A percentile compares a stretch with the other conserved stretches of the same genome.
phyloP scores from a whole-genome alignment of 53 echinoderm and acorn worm genomes.

The Stichopus horrens region DNA sequence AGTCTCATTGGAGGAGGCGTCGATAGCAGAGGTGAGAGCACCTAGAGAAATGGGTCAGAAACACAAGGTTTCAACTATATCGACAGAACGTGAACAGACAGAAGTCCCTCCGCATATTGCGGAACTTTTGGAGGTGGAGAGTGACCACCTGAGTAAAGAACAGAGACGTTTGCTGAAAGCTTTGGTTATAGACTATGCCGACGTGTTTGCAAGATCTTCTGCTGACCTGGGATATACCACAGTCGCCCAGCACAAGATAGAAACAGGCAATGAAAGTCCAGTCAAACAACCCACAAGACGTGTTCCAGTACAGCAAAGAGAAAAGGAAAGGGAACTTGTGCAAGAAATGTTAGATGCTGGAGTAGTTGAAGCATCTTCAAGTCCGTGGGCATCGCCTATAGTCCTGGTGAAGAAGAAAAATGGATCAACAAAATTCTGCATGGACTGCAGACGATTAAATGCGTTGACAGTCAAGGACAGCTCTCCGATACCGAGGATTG shows the following conservation, averaged over 20 bases:
- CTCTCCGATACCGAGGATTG: conserved; percentile 53
- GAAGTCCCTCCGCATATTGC: not conserved
- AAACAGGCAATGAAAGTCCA: conserved; percentile 46
- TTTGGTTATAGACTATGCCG: not conserved
- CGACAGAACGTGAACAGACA: not conserved
- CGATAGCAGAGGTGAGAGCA: not conserved
- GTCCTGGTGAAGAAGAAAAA: too few species aligned
- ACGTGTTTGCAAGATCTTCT: conserved; percentile 17
- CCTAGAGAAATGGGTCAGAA: not conserved
- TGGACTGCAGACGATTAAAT: conserved; percentile 51
- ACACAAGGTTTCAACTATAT: not conserved
- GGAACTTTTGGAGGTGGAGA: not conserved
- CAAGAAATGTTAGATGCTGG: conserved; percentile 45
- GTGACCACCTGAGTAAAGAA: not conserved
- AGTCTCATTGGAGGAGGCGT: not conserved
- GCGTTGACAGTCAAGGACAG: conserved; percentile 43
- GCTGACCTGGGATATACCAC: conserved; percentile 13
- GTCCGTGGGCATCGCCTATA: too few species aligned
- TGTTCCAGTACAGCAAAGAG: conserved; percentile 31
- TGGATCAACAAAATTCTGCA: too few species aligned
- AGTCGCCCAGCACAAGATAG: conserved; percentile 47
- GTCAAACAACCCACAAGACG: conserved; percentile 44
- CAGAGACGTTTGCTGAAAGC: not conserved
- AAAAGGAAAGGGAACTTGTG: conserved; percentile 25
- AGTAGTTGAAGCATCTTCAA: too few species aligned